Evolutionary conservation across 2,797 vertebrate species (phyloP).

Genomic region (Pipistrellus kuhlii): DNA sequence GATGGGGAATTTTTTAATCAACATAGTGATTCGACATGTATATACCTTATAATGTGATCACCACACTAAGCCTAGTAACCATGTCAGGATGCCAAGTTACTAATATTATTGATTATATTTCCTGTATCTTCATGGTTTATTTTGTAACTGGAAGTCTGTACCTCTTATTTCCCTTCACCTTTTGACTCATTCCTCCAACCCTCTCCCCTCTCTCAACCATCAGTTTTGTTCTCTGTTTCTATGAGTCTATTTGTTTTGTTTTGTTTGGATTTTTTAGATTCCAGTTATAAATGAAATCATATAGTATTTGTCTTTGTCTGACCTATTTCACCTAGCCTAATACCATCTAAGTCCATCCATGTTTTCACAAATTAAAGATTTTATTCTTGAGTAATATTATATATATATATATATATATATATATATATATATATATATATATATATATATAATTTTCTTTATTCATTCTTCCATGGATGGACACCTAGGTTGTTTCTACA

Average conservation of each 20-base stretch:
- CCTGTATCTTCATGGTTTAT: neutral
- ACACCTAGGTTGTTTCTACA: neutral
- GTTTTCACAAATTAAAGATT: neutral
- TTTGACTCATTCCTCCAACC: neutral
- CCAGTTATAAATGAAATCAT: neutral
- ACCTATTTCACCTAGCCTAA: neutral
- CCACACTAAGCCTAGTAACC: neutral
- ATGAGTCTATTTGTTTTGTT: neutral
- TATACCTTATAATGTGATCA: neutral
- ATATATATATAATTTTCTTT: neutral
- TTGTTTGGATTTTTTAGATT: neutral
- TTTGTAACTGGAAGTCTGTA: neutral
- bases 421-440: neutral
- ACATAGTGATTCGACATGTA: neutral
- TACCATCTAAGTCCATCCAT: neutral
- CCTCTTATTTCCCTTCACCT: neutral
- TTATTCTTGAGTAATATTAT: neutral
- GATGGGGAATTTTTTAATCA: neutral
- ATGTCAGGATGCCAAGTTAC: neutral
- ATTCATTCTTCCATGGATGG: neutral
- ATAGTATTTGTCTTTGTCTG: neutral
- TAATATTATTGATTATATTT: neutral
- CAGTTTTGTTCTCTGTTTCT: neutral
- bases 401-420: neutral
- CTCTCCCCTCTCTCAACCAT: neutral